These are phyloP conservation scores for Idaea dimidiata DNA, from an alignment of 2,888 invertebrate species.

Conservation along the genomic window DNA sequence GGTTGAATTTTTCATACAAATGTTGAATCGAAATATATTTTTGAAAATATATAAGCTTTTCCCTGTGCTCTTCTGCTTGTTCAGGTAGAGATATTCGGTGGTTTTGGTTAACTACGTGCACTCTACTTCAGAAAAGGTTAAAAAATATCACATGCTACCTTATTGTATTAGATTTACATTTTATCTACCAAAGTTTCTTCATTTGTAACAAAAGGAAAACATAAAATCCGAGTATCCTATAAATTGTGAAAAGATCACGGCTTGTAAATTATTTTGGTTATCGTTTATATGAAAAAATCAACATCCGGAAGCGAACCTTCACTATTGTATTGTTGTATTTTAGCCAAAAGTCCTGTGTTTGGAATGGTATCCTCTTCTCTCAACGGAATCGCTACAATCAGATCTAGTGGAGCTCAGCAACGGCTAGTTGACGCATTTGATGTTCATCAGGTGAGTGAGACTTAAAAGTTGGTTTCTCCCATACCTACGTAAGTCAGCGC, in stretches of 20 bases:
- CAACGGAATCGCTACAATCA: constrained; percentile 87
- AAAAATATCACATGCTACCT: too few relatives aligned
- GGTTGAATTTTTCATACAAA: too few relatives aligned
- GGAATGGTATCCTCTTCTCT: constrained; percentile 88
- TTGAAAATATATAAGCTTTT: too few relatives aligned
- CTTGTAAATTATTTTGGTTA: neutral
- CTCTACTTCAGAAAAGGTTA: too few relatives aligned
- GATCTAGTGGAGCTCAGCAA: constrained; percentile 84
- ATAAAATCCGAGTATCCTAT: too few relatives aligned
- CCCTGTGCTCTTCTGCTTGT: neutral
- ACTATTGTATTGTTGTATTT: constrained; percentile 21
- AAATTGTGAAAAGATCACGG: too few relatives aligned
- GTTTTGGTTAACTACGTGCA: too few relatives aligned
- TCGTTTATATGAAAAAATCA: neutral
- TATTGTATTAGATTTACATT: too few relatives aligned
- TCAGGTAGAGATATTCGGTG: neutral
- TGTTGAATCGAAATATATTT: too few relatives aligned
- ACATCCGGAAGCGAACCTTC: neutral
- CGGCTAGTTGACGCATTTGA: constrained; percentile 83
- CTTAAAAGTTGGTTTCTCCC: neutral
- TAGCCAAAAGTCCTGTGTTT: constrained; percentile 90
- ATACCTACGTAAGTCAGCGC: neutral
- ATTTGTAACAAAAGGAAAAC: too few relatives aligned
- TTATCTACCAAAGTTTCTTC: too few relatives aligned
- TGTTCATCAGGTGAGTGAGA: constrained; percentile 66